Base-by-base conservation (phyloP, 2,888 invertebrate species). In the Nephrotoma guestfalica region DNA sequence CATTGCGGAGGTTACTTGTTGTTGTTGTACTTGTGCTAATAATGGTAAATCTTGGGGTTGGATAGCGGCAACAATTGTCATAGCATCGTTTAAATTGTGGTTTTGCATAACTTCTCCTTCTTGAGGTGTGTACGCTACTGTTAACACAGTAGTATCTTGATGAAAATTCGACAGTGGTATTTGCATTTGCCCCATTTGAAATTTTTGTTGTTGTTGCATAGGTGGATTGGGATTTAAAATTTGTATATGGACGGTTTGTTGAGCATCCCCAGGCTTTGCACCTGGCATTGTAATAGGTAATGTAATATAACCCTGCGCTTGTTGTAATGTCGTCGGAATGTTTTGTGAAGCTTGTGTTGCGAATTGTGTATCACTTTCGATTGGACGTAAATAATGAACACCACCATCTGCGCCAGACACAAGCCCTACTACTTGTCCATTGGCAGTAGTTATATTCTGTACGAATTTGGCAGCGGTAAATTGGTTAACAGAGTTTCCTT, bases 171-270 rank as follows among this genome's bases (percentile, higher is more conserved):
- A 95, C 89, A 96, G 93, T 0, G 96, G 95, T 89, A 96, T 95
- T 88, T 96, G 95, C 88, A 94, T 93, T 85, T 94, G 94, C 0
- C 93, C 93, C 92, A 95, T 93, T 90, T 95, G 95, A 90, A 95
- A 96, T 89, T 96, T 96, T 2, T 95, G 95, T 57, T 88, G 87
- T 86, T 93, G 91, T 71, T 91, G 90, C 88, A 92, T 89, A 90
- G 93, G 91, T 89, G 94, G 88, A 88, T 92, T 94, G 0, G 94
- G 95, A 43, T 85, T 85, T 85, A 85, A 43, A 11, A 85, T 85
- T 43, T 96, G 96, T 87, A 96, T 96, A 91, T 96, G 96, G 71
- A 96, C 95, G 71, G 95, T 96, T 88, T 94, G 95, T 88, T 95
- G 95, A 0, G 96, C 95, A 89, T 96, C 96, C 88, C 94, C 95